Evolutionary conservation across 2,113 vertebrate species (phyloP).

Genomic region (Aptenodytes patagonicus): DNA sequence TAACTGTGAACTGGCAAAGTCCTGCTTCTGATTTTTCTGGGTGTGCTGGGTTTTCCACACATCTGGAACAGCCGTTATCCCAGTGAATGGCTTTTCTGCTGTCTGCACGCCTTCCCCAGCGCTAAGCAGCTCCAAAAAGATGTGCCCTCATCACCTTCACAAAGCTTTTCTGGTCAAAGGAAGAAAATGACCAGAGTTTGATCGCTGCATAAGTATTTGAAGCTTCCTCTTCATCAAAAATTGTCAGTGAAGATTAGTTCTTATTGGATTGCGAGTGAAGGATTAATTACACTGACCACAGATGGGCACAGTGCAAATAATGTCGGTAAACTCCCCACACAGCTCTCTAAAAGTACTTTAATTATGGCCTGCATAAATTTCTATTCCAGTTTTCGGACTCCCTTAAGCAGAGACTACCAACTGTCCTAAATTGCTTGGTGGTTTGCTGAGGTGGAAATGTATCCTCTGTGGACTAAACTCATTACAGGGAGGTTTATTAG

Average conservation of each 20-base stretch:
- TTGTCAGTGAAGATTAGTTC: background rate
- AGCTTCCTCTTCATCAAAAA: background rate
- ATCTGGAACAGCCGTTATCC: background rate
- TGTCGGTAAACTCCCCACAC: conserved; percentile 7
- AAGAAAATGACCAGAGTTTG: background rate
- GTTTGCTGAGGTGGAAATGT: conserved; percentile 61
- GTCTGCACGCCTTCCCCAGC: background rate
- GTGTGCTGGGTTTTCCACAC: background rate
- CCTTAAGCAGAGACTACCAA: conserved; percentile 63
- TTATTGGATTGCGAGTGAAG: background rate
- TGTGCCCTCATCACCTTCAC: background rate
- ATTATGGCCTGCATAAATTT: conserved; percentile 65
- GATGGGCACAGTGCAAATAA: conserved; percentile 1
- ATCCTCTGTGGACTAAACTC: conserved; percentile 62
- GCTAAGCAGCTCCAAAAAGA: background rate
- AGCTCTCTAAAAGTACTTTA: conserved; percentile 51
- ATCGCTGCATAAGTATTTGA: background rate
- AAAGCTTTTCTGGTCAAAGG: background rate
- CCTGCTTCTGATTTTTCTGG: background rate
- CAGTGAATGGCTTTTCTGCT: background rate
- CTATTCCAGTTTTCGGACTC: conserved; percentile 55
- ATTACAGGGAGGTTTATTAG: conserved; percentile 68
- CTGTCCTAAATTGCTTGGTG: conserved; percentile 70
- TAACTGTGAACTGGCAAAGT: background rate
- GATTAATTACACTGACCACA: conserved; percentile 69